Conservation (phyloP, 2,888 invertebrate genomes). For the Pachymerium ferrugineum region DNA sequence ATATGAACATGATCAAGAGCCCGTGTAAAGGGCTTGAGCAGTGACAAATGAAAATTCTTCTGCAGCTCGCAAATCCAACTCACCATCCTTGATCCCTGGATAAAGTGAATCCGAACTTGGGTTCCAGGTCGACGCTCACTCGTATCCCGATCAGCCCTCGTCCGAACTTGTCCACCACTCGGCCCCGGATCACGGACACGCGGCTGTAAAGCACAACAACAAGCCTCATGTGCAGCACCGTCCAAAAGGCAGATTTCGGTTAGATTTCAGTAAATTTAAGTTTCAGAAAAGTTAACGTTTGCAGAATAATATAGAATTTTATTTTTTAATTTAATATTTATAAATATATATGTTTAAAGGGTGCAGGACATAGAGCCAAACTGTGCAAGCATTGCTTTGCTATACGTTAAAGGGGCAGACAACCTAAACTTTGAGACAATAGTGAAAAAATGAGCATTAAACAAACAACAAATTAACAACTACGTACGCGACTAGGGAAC, state of each 20-base stretch:
- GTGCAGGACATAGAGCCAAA: constrained; percentile 33
- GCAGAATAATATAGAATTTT: not conserved
- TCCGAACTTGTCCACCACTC: constrained; percentile 83
- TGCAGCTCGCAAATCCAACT: too few species aligned
- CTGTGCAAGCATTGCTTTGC: constrained; percentile 33
- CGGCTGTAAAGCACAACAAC: constrained; percentile 61
- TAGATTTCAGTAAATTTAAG: not conserved
- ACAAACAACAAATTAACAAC: too few species aligned
- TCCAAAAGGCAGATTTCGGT: constrained; percentile 1
- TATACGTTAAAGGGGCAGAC: too few species aligned
- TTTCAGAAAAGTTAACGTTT: not conserved
- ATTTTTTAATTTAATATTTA: not conserved
- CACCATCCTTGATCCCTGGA: constrained; percentile 52
- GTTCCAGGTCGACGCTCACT: constrained; percentile 86
- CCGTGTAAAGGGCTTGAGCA: too few species aligned
- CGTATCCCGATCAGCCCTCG: constrained; percentile 92
- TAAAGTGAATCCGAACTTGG: constrained; percentile 85
- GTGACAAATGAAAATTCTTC: too few species aligned
- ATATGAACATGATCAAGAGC: too few species aligned
- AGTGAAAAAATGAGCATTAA: too few species aligned
- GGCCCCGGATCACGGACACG: constrained; percentile 92
- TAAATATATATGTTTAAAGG: constrained; percentile 13
- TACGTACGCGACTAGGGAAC: too few species aligned
- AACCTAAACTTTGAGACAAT: too few species aligned
- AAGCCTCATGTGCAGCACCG: constrained; percentile 32